These are phyloP conservation scores for Dendrocincla tyrannina DNA, from an alignment of 2,797 vertebrate genomes.

Conservation along the genomic window DNA sequence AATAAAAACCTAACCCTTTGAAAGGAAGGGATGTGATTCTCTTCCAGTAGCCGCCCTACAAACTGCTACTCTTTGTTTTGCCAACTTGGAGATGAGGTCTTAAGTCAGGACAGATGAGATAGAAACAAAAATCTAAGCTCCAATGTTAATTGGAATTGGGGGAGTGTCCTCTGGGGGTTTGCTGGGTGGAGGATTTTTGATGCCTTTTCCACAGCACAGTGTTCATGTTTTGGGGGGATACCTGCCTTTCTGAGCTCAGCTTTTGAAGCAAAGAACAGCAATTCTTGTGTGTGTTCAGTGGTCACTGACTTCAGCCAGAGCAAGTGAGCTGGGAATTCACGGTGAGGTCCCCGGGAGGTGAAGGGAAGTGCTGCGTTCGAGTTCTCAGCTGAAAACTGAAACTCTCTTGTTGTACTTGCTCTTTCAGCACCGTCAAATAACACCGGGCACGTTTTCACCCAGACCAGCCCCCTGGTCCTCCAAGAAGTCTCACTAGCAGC, in stretches of 20 bases:
- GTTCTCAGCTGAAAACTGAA: constrained; percentile 1
- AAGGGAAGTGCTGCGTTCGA: background rate
- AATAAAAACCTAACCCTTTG: background rate
- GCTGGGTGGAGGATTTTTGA: background rate
- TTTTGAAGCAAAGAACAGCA: background rate
- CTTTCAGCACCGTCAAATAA: constrained; percentile 30
- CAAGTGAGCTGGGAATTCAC: background rate
- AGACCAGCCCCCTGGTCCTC: background rate
- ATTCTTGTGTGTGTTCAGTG: background rate
- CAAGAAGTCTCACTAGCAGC: background rate
- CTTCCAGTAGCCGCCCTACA: background rate
- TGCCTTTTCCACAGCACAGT: background rate
- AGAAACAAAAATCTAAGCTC: background rate
- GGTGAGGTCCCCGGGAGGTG: background rate
- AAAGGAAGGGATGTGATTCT: background rate
- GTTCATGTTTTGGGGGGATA: background rate
- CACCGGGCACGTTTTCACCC: background rate
- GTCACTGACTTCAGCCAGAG: background rate
- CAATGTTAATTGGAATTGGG: background rate
- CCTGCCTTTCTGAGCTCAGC: background rate
- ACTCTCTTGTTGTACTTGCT: background rate
- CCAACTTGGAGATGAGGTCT: background rate
- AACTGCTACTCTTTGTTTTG: background rate
- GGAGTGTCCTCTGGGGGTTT: background rate
- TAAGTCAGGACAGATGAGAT: background rate